Evolutionary conservation across 1,140 invertebrate species (phyloP).

Genomic region (Tyrophagus putrescentiae): DNA sequence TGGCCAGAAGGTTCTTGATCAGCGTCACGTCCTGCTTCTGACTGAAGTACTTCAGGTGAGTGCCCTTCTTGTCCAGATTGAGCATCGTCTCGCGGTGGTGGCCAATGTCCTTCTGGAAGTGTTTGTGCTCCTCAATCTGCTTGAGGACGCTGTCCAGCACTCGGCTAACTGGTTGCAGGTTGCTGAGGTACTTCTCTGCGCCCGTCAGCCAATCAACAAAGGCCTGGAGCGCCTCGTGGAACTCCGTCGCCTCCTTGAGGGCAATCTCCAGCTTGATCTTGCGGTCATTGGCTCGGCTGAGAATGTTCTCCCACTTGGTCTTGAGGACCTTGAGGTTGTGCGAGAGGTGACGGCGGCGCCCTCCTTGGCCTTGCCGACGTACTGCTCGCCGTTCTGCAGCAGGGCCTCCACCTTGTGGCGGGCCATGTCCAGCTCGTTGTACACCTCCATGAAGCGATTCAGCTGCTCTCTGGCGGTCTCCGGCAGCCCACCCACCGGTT

Average conservation of each 20-base stretch:
- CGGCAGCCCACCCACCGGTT: slow-evolving; percentile 86
- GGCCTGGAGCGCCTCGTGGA: slow-evolving; percentile 72
- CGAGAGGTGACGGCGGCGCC: slow-evolving; percentile 63
- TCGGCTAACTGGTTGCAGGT: slow-evolving; percentile 78
- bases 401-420: slow-evolving; percentile 76
- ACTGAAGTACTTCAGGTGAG: slow-evolving; percentile 92
- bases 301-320: slow-evolving; percentile 77
- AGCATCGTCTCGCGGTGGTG: slow-evolving; percentile 85
- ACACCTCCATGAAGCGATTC: slow-evolving; percentile 88
- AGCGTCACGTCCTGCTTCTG: slow-evolving; percentile 97
- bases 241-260: slow-evolving; percentile 84
- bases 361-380: slow-evolving; percentile 59
- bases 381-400: slow-evolving; percentile 74
- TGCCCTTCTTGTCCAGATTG: slow-evolving; percentile 88
- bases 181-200: slow-evolving; percentile 74
- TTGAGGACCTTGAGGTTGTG: slow-evolving; percentile 74
- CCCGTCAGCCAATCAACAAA: slow-evolving; percentile 91
- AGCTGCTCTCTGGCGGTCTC: slow-evolving; percentile 94
- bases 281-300: slow-evolving; percentile 76
- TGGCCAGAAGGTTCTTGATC: slow-evolving; percentile 91
- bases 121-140: slow-evolving; percentile 89
- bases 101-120: slow-evolving; percentile 85
- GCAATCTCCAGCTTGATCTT: slow-evolving; percentile 97
- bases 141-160: slow-evolving; percentile 72
- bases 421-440: slow-evolving; percentile 78